Base-by-base conservation (phyloP, 1,140 invertebrate genomes). In the Drosophila elegans region DNA sequence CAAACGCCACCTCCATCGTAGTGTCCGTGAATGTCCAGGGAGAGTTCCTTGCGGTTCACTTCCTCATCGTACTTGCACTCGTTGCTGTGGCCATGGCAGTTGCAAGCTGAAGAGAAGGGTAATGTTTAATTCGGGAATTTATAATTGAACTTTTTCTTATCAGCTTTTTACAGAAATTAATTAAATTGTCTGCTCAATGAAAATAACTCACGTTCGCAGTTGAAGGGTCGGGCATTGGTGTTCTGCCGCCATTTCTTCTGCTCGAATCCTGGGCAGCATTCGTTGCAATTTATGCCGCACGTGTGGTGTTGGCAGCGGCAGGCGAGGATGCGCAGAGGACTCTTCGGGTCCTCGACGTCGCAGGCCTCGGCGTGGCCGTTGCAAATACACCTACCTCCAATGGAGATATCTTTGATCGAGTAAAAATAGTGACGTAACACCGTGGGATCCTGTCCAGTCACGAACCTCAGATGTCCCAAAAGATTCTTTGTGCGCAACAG, bases 361-460 rank as follows among this genome's bases (percentile, higher is more conserved):
- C 99, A 99, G 3, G 95, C 96, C 54, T 97, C 96, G 0, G 99
- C 99, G 92, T 99, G 99, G 12, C 99, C 99, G 92, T 99, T 99
- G 92, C 99, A 99, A 93, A 99, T 98, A 93, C 99, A 99, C 6
- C 98, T 95, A 56, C 99, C 99, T 12, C 98, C 98, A 79, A 99
- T 98, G 89, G 97, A 98, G 74, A 99, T 99, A 91, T 99, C 98
- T 94, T 99, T 99, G 77, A 99, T 99, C 52, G 98, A 99, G 93
- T 99, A 99, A 94, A 98, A 99, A 88, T 99, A 99, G 91, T 98
- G 95, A 94, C 98, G 94, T 0, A 98, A 99, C 10, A 99, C 98
- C 0, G 98, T 98, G 3, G 97, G 97, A 94, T 99, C 99, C 93
- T 98, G 96, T 61, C 96, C 93, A 0, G 96, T 96, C 0, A 99